phyloP scores from a whole-genome alignment of 2,797 vertebrate genomes.

The Mormyrus hasselquistii region DNA sequence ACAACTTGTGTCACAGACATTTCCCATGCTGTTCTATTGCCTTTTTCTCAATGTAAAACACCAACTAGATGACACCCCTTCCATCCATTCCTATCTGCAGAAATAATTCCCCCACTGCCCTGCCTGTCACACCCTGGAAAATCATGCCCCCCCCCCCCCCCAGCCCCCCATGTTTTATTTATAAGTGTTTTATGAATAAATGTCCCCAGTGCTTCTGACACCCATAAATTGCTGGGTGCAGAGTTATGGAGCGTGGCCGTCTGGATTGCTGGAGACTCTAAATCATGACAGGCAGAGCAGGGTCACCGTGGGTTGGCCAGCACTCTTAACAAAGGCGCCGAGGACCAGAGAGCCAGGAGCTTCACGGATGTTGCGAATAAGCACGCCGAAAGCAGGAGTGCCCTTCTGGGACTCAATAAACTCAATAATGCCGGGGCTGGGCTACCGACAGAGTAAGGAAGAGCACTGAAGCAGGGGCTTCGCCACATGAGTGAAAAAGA shows the following conservation, averaged over 20 bases:
- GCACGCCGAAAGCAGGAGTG: background rate
- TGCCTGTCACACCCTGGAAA: conserved; percentile 38
- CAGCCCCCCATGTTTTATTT: conserved; percentile 48
- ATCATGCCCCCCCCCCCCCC: conserved; percentile 24
- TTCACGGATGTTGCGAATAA: background rate
- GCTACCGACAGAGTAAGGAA: background rate
- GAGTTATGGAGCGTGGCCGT: conserved; percentile 32
- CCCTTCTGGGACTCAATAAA: background rate
- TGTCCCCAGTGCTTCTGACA: conserved; percentile 44
- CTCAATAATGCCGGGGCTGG: background rate
- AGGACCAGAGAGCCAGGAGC: background rate
- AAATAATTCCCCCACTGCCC: conserved; percentile 48
- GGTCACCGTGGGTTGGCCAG: conserved; percentile 31
- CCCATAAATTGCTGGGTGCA: conserved; percentile 36
- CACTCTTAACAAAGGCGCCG: background rate
- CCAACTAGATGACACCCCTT: conserved; percentile 34
- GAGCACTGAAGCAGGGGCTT: background rate
- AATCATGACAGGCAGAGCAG: conserved; percentile 21
- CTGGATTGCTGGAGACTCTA: background rate
- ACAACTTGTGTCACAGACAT: conserved; percentile 33
- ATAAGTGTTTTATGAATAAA: conserved; percentile 49
- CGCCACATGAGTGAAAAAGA: background rate
- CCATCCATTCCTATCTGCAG: conserved; percentile 39
- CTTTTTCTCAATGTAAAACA: conserved; percentile 31
- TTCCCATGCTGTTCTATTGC: conserved; percentile 21